Conservation (phyloP, 2,888 invertebrate species). For the Cephus spinipes region DNA sequence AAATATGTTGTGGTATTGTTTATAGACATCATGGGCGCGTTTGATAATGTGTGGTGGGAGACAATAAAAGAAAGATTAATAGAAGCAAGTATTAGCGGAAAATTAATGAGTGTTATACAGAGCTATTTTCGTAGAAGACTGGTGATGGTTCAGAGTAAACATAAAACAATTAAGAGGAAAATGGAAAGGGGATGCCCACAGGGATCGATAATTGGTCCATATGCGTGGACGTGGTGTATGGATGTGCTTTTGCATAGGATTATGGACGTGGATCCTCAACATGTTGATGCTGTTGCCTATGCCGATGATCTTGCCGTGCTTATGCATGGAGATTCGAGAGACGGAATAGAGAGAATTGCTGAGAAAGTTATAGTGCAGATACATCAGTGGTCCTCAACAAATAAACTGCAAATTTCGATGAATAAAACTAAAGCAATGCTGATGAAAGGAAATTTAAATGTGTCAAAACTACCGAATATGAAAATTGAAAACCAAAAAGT, state of each 20-base stretch:
- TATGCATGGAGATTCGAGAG: not conserved
- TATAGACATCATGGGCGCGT: slow-evolving; percentile 7
- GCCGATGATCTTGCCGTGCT: slow-evolving; percentile 23
- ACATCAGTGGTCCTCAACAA: slow-evolving; percentile 7
- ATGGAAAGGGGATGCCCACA: slow-evolving; percentile 7
- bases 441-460: slow-evolving; percentile 11
- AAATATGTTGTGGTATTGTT: slow-evolving; percentile 7
- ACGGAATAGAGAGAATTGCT: not conserved
- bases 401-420: slow-evolving; percentile 11
- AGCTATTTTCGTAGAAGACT: not conserved
- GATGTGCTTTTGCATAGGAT: too few species aligned
- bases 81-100: too few species aligned
- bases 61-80: too few species aligned
- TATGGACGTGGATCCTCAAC: too few species aligned
- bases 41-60: slow-evolving; percentile 7
- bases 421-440: slow-evolving; percentile 18
- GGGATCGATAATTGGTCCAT: slow-evolving; percentile 6
- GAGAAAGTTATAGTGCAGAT: not conserved
- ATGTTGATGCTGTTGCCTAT: slow-evolving; percentile 15
- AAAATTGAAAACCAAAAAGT: not conserved
- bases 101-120: too few species aligned
- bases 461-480: not conserved
- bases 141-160: not conserved
- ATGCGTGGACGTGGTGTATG: too few species aligned
- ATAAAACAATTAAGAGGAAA: not conserved